A percentile compares a stretch with the other conserved stretches of the same genome.
Evolutionary conservation across 2,113 vertebrate genomes (phyloP).

Genomic region (Charadrius vociferus): DNA sequence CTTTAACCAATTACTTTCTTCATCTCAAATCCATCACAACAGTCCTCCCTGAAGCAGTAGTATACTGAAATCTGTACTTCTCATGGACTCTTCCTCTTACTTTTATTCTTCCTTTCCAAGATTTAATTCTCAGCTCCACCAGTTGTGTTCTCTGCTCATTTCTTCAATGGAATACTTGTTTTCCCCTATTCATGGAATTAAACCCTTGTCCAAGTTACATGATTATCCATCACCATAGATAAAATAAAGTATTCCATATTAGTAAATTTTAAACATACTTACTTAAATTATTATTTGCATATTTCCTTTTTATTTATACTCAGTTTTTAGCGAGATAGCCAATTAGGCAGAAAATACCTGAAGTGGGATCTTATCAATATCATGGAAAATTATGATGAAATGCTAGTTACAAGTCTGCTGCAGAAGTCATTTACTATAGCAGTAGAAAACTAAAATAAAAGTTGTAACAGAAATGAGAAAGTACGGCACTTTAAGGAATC

Average conservation of each 20-base stretch:
- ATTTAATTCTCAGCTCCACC: neutral
- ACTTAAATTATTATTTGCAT: neutral
- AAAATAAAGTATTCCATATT: neutral
- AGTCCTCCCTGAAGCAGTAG: neutral
- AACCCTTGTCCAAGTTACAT: neutral
- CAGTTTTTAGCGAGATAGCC: neutral
- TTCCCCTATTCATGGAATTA: neutral
- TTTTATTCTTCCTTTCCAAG: neutral
- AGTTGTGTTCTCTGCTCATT: neutral
- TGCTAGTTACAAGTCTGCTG: neutral
- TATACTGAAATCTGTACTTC: neutral
- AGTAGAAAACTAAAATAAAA: neutral
- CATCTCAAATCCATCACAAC: neutral
- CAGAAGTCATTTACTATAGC: neutral
- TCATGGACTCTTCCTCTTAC: neutral
- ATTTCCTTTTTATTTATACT: neutral
- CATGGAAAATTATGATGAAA: neutral
- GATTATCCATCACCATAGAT: neutral
- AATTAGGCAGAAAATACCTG: neutral
- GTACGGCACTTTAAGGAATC: neutral
- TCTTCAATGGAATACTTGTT: neutral
- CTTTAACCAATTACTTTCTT: neutral
- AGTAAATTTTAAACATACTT: neutral
- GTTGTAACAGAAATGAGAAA: neutral
- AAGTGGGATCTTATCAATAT: neutral